Percentiles rank a stretch among this genome's conserved stretches.
phyloP scores from a whole-genome alignment of 1,140 invertebrate genomes.

The Spodoptera frugiperda region DNA sequence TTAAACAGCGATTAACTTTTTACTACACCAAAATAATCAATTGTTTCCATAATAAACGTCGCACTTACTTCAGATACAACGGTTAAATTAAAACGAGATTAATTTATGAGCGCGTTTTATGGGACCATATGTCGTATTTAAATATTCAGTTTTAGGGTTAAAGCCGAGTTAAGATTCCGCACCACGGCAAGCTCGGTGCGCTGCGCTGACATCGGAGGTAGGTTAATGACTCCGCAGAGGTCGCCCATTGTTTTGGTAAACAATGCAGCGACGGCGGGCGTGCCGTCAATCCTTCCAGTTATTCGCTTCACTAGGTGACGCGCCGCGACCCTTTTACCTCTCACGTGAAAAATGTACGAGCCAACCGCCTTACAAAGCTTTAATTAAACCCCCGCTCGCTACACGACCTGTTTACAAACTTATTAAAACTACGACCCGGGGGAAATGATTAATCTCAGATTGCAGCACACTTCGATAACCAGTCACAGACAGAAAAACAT shows the following conservation, averaged over 20 bases:
- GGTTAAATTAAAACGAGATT: slow-evolving; percentile 16
- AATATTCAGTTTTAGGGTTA: slow-evolving; percentile 45
- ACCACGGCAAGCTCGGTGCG: slow-evolving; percentile 55
- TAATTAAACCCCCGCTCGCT: slow-evolving; percentile 58
- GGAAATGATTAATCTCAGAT: slow-evolving; percentile 32
- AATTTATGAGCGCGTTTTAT: slow-evolving; percentile 19
- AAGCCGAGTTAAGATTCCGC: slow-evolving; percentile 56
- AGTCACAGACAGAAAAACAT: slow-evolving; percentile 30
- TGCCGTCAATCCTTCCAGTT: slow-evolving; percentile 76
- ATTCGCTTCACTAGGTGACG: slow-evolving; percentile 74
- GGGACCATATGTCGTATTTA: slow-evolving; percentile 35
- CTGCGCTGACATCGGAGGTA: slow-evolving; percentile 69
- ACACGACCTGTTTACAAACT: slow-evolving; percentile 40
- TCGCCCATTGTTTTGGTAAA: slow-evolving; percentile 83
- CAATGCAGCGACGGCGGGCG: slow-evolving; percentile 72
- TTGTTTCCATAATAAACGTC: slow-evolving; percentile 16
- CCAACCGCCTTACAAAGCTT: slow-evolving; percentile 59
- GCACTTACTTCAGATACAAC: slow-evolving; percentile 10
- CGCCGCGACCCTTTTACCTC: slow-evolving; percentile 68
- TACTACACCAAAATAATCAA: slow-evolving; percentile 28
- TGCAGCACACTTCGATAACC: slow-evolving; percentile 31
- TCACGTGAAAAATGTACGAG: slow-evolving; percentile 69
- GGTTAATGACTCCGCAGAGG: slow-evolving; percentile 84
- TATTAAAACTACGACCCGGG: slow-evolving; percentile 16
- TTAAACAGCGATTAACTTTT: slow-evolving; percentile 8